These are phyloP conservation scores for Blennius ocellaris DNA, from an alignment of 2,113 vertebrate species.

Conservation along the genomic window DNA sequence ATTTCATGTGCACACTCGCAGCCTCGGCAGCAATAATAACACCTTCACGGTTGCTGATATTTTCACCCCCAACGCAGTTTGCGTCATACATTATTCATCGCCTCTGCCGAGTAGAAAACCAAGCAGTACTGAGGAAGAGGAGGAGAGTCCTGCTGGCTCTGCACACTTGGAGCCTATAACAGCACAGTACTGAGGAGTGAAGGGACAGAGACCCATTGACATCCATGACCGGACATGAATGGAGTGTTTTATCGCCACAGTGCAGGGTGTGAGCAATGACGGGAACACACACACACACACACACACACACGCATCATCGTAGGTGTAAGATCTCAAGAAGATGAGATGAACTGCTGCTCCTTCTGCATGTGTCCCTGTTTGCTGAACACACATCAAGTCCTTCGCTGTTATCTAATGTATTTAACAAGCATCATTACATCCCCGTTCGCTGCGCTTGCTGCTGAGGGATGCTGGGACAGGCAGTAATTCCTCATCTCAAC, in stretches of 20 bases:
- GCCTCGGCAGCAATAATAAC: not conserved
- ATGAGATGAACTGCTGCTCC: too few relatives aligned
- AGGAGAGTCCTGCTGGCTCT: conserved; percentile 29
- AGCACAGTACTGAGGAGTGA: conserved; percentile 18
- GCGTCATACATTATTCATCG: conserved; percentile 58
- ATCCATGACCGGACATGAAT: conserved; percentile 35
- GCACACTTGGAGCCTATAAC: conserved; percentile 14
- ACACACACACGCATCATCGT: conserved; percentile 4
- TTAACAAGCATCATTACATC: conserved; percentile 3
- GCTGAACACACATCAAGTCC: not conserved
- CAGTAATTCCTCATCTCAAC: conserved; percentile 34
- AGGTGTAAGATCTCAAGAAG: not conserved
- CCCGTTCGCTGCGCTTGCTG: not conserved
- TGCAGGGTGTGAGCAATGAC: not conserved
- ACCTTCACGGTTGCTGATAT: conserved; percentile 25
- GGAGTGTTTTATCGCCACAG: conserved; percentile 30
- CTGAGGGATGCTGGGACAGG: not conserved
- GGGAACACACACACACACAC: conserved; percentile 27
- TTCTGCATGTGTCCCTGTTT: too few relatives aligned
- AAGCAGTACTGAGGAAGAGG: conserved; percentile 4
- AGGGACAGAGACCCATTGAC: conserved; percentile 13
- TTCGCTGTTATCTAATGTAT: not conserved
- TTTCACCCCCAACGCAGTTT: conserved; percentile 40
- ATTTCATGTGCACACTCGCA: not conserved
- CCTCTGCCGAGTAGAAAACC: not conserved